These are phyloP conservation scores for Litocranius walleri DNA, from an alignment of 2,113 vertebrate species.

Conservation along the genomic window DNA sequence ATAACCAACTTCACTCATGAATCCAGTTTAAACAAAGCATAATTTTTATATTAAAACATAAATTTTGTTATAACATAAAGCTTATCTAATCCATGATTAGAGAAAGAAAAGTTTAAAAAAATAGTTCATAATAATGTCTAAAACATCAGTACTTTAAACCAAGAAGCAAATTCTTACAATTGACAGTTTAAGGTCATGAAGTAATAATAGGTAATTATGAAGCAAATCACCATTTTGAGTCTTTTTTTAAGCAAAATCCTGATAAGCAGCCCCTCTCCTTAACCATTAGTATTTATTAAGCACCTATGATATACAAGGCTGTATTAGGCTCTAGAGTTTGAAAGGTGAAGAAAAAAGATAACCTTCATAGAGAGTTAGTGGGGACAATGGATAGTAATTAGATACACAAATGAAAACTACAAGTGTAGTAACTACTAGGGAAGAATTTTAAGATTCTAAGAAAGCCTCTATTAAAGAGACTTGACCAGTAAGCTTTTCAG, in stretches of 20 bases:
- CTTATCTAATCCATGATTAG: background rate
- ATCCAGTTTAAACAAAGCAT: background rate
- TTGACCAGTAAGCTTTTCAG: background rate
- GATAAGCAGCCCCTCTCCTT: background rate
- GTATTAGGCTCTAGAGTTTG: background rate
- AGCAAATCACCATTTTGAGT: background rate
- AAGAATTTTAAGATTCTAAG: background rate
- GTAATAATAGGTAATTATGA: background rate
- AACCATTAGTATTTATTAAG: background rate
- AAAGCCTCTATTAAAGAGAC: background rate
- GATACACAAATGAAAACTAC: background rate
- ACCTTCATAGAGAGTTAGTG: background rate
- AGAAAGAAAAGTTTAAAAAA: background rate
- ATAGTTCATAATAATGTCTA: background rate
- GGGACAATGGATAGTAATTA: background rate
- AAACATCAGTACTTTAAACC: background rate
- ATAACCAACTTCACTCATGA: background rate
- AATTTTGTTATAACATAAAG: background rate
- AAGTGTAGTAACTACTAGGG: background rate
- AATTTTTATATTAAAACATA: background rate
- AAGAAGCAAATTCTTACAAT: background rate
- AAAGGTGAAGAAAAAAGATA: conserved; percentile 17
- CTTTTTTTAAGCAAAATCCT: background rate
- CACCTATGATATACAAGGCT: background rate
- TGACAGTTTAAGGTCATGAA: conserved; percentile 31